These are phyloP conservation scores for Cranoglanis bouderius DNA, from an alignment of 2,113 vertebrate genomes.

Conservation along the genomic window DNA sequence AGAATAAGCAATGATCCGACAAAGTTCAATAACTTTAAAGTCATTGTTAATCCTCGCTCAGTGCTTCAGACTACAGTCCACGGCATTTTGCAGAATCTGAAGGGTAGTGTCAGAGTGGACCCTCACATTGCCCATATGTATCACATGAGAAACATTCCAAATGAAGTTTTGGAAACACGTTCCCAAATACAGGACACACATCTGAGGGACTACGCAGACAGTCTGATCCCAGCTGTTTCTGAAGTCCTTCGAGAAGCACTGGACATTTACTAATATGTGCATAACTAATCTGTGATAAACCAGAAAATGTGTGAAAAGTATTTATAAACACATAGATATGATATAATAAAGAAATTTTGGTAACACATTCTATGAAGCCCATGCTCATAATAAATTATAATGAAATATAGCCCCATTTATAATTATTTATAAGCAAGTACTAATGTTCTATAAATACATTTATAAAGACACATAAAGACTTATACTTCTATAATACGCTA, in stretches of 20 bases:
- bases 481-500: no score
- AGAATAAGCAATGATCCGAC: conserved; percentile 36
- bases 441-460: no score
- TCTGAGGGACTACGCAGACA: conserved; percentile 42
- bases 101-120: conserved; percentile 7
- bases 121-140: conserved; percentile 52
- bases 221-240: conserved; percentile 40
- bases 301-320: not conserved
- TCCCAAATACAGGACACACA: conserved; percentile 40
- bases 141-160: conserved; percentile 47
- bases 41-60: conserved; percentile 61
- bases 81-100: conserved; percentile 3
- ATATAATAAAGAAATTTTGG: no score
- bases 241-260: conserved; percentile 41
- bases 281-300: not conserved
- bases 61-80: conserved; percentile 57
- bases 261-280: not conserved
- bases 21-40: conserved; percentile 34
- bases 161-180: fast-evolving
- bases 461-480: no score
- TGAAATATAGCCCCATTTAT: no score
- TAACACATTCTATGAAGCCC: no score
- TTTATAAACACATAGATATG: no score
- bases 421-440: no score
- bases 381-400: no score